A percentile compares a stretch with the other conserved stretches of the same genome.
Conservation (phyloP, 2,113 vertebrate species). For the Amphiprion ocellaris region DNA sequence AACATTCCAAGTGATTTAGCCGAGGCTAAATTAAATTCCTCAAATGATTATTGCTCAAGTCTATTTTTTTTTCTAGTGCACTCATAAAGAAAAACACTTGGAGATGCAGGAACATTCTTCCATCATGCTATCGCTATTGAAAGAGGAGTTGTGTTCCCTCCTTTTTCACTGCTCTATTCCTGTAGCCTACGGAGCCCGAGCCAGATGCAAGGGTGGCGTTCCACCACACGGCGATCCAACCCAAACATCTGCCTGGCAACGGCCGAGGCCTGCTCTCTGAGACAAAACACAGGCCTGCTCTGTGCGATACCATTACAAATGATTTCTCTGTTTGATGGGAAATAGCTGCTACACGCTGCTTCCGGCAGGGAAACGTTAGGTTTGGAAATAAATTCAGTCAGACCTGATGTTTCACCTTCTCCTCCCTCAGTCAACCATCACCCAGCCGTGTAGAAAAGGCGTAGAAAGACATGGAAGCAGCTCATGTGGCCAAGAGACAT, state of each 20-base stretch:
- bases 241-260: conserved; percentile 77
- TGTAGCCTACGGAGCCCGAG: conserved; percentile 51
- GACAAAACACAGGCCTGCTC: conserved; percentile 69
- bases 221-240: conserved; percentile 62
- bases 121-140: conserved; percentile 53
- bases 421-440: background rate
- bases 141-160: conserved; percentile 61
- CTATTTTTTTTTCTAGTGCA: conserved; percentile 33
- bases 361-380: conserved; percentile 6
- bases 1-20: conserved; percentile 73
- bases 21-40: conserved; percentile 76
- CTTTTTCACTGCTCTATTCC: conserved; percentile 72
- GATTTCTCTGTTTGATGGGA: conserved; percentile 61
- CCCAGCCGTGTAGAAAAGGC: background rate
- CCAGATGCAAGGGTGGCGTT: conserved; percentile 73
- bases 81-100: conserved; percentile 69
- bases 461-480: background rate
- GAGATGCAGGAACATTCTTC: conserved; percentile 72
- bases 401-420: conserved; percentile 6
- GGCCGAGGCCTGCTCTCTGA: conserved; percentile 56
- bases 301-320: conserved; percentile 55
- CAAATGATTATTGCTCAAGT: conserved; percentile 72
- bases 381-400: background rate
- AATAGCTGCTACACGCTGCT: conserved; percentile 41
- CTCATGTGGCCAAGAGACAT: background rate